These are phyloP conservation scores for Corella eumyota DNA, from an alignment of 23 tunicate genomes.

Conservation along the genomic window DNA sequence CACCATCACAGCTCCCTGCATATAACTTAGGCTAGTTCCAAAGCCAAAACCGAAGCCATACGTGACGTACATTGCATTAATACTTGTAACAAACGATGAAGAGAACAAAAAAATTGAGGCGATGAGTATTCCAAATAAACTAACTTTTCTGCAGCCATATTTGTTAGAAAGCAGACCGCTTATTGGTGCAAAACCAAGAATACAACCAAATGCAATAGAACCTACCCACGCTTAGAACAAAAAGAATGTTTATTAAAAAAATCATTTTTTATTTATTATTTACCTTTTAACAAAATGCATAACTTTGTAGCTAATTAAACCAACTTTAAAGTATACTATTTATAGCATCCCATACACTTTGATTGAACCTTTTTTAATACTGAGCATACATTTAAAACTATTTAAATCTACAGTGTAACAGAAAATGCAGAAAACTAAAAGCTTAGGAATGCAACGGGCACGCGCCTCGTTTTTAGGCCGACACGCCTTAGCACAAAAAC, in stretches of 20 bases:
- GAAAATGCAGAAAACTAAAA: too few relatives aligned
- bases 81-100: slow-evolving; percentile 40
- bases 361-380: too few relatives aligned
- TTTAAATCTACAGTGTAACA: too few relatives aligned
- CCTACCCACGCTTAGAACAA: slow-evolving; percentile 55
- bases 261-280: background rate
- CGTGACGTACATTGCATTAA: slow-evolving; percentile 28
- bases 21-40: slow-evolving; percentile 81
- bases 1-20: slow-evolving; percentile 89
- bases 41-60: slow-evolving; percentile 81
- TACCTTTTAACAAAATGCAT: too few relatives aligned
- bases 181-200: slow-evolving; percentile 69
- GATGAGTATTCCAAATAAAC: slow-evolving; percentile 35
- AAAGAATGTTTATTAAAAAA: background rate
- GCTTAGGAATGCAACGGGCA: too few relatives aligned
- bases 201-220: slow-evolving; percentile 81
- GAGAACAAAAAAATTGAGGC: slow-evolving; percentile 25
- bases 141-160: slow-evolving; percentile 52
- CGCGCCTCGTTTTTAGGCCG: too few relatives aligned
- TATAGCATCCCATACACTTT: too few relatives aligned
- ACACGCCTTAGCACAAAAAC: too few relatives aligned
- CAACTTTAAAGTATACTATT: too few relatives aligned
- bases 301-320: too few relatives aligned
- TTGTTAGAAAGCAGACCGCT: slow-evolving; percentile 50
- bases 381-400: too few relatives aligned